phyloP scores from a whole-genome alignment of 2,888 invertebrate genomes.

The Diaphora mendica region DNA sequence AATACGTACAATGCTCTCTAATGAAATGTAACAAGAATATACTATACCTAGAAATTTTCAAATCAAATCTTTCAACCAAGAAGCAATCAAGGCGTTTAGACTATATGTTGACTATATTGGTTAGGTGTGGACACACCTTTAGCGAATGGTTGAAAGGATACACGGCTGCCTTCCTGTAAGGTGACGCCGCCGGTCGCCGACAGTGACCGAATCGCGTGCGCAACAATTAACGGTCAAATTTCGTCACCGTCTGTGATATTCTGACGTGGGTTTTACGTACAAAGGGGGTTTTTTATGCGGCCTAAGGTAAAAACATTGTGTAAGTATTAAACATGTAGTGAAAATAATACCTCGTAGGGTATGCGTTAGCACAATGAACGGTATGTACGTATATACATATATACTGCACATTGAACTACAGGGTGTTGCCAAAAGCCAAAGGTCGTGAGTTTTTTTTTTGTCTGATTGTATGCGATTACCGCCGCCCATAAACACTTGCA shows the following conservation, averaged over 20 bases:
- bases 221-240: constrained; percentile 8
- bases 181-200: constrained; percentile 5
- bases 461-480: too few relatives aligned
- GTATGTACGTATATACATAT: too few relatives aligned
- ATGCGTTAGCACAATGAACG: background rate
- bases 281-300: background rate
- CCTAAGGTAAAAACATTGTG: constrained; percentile 1
- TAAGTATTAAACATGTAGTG: background rate
- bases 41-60: too few relatives aligned
- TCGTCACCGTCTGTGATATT: constrained; percentile 4
- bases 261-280: constrained; percentile 1
- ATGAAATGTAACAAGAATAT: too few relatives aligned
- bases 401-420: too few relatives aligned
- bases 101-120: background rate
- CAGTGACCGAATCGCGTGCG: constrained; percentile 6
- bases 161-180: constrained; percentile 16
- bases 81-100: too few relatives aligned
- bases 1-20: too few relatives aligned
- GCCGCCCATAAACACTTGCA: too few relatives aligned
- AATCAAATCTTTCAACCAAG: too few relatives aligned
- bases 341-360: background rate
- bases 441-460: too few relatives aligned
- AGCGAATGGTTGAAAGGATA: constrained; percentile 3
- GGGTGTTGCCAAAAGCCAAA: too few relatives aligned
- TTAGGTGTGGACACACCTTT: background rate